phyloP scores from a whole-genome alignment of 2,888 invertebrate species.

The Pseudococcus viburni region DNA sequence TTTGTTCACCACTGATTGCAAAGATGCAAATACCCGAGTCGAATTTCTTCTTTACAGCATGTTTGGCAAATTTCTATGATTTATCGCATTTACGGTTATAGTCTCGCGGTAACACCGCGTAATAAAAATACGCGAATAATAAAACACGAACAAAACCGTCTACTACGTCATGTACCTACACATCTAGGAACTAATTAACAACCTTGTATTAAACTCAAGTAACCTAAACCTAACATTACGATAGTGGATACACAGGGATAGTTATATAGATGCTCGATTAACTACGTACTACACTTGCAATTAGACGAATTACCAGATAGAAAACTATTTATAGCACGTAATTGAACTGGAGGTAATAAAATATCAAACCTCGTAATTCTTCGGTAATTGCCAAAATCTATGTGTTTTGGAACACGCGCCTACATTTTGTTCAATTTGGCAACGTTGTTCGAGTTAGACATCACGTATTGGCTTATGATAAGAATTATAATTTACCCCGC shows the following conservation, averaged over 20 bases:
- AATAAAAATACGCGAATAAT: conserved; percentile 26
- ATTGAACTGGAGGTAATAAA: conserved; percentile 45
- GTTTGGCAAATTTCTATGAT: conserved; percentile 21
- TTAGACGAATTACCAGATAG: neutral
- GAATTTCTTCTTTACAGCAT: neutral
- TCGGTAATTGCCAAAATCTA: neutral
- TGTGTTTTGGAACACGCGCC: neutral
- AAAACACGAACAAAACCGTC: neutral
- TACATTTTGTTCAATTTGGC: conserved; percentile 21
- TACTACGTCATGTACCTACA: neutral
- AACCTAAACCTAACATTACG: conserved; percentile 15
- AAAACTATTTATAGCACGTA: conserved; percentile 29
- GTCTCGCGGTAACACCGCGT: neutral
- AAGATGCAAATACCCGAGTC: neutral
- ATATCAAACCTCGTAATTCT: conserved; percentile 2
- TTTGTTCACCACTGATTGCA: neutral
- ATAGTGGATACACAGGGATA: neutral
- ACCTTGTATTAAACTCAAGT: neutral
- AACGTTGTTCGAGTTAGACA: neutral
- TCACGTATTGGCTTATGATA: conserved; percentile 23
- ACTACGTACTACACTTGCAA: neutral
- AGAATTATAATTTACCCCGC: neutral
- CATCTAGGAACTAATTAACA: conserved; percentile 26
- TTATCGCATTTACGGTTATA: conserved; percentile 10
- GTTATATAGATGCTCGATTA: neutral